These are phyloP conservation scores for Tychaedon coryphoeus DNA, from an alignment of 2,113 vertebrate genomes.

Conservation along the genomic window DNA sequence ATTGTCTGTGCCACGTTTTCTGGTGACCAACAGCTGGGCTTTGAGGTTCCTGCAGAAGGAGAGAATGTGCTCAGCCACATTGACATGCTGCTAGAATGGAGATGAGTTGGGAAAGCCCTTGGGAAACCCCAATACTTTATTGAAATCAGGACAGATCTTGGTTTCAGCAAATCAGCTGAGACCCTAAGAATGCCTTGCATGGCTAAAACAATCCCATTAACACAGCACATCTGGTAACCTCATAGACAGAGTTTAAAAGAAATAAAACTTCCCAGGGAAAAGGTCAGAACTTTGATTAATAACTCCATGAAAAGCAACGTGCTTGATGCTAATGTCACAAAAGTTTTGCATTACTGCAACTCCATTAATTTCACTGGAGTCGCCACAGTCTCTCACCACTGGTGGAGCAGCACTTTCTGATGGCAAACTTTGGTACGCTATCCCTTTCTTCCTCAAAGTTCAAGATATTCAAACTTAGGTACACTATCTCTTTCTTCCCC, in stretches of 20 bases:
- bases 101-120: not conserved
- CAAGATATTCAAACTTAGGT: not conserved
- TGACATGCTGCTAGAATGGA: not conserved
- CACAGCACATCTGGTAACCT: conserved; percentile 33
- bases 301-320: not conserved
- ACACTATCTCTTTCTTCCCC: not conserved
- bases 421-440: not conserved
- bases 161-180: conserved; percentile 22
- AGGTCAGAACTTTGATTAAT: conserved; percentile 32
- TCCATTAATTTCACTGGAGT: not conserved
- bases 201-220: not conserved
- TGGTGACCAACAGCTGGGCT: not conserved
- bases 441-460: not conserved
- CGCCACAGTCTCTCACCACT: not conserved
- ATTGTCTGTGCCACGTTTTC: not conserved
- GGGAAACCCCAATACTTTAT: not conserved
- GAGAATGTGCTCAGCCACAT: fast-evolving
- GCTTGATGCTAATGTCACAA: not conserved
- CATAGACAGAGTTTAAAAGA: conserved; percentile 20
- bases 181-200: not conserved
- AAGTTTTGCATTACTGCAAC: not conserved
- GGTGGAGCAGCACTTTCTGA: not conserved
- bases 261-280: conserved; percentile 43
- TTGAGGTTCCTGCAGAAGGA: not conserved
- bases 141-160: not conserved